These are phyloP conservation scores for Marasmarcha lunaedactyla DNA, from an alignment of 2,888 invertebrate genomes.

Conservation along the genomic window DNA sequence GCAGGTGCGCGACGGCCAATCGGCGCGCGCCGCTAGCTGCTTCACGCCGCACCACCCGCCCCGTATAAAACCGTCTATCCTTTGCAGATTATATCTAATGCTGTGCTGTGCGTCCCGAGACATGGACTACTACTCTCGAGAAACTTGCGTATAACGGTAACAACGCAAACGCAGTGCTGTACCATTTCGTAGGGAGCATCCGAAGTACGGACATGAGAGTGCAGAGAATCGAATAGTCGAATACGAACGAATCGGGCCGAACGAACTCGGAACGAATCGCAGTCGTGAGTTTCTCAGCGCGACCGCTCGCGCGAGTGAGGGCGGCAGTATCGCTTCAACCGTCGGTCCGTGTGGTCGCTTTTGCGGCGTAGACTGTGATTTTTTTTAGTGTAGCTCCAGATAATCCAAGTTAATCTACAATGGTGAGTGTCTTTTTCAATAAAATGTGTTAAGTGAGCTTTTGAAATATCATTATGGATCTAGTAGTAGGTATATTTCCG, in stretches of 20 bases:
- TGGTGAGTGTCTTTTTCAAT: constrained; percentile 67
- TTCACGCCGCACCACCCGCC: constrained; percentile 82
- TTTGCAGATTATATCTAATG: constrained; percentile 74
- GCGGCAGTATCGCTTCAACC: constrained; percentile 72
- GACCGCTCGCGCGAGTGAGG: constrained; percentile 65
- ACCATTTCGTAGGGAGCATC: background rate
- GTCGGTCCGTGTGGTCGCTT: constrained; percentile 68
- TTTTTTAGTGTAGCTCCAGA: constrained; percentile 71
- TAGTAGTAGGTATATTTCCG: constrained; percentile 50
- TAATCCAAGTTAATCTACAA: constrained; percentile 72
- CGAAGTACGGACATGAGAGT: constrained; percentile 48
- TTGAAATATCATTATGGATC: constrained; percentile 33
- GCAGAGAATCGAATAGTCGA: constrained; percentile 55
- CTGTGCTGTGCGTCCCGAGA: constrained; percentile 63
- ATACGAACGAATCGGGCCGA: constrained; percentile 57
- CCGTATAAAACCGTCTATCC: constrained; percentile 75
- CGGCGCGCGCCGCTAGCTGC: constrained; percentile 77
- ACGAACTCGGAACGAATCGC: constrained; percentile 49
- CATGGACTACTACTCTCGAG: constrained; percentile 60
- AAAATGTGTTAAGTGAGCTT: constrained; percentile 49
- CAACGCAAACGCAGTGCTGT: background rate
- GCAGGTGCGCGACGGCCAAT: constrained; percentile 88
- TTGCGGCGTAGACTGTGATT: constrained; percentile 70
- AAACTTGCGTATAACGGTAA: constrained; percentile 28
- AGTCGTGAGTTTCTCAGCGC: constrained; percentile 58